Evolutionary conservation across 2,888 invertebrate species (phyloP).

Genomic region (Phragmatobia fuliginosa): DNA sequence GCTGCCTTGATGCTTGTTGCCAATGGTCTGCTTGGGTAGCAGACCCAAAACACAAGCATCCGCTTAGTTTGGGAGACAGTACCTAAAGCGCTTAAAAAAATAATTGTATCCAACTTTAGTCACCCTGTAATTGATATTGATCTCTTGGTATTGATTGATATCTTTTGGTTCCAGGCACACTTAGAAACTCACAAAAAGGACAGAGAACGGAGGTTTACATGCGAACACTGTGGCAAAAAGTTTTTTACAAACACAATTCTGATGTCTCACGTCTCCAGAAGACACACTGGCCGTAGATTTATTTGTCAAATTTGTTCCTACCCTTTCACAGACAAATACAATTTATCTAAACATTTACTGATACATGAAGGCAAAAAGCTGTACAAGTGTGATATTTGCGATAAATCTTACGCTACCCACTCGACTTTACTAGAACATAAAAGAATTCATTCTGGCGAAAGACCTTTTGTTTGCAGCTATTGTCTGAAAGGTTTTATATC

Average conservation of each 20-base stretch:
- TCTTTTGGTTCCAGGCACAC: conserved; percentile 64
- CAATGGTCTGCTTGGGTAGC: too few species aligned
- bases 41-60: too few species aligned
- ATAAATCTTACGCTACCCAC: conserved; percentile 69
- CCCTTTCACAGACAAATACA: conserved; percentile 77
- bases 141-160: too few species aligned
- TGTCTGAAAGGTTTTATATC: conserved; percentile 76
- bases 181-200: conserved; percentile 76
- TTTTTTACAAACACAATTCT: conserved; percentile 74
- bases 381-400: conserved; percentile 76
- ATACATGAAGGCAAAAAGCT: conserved; percentile 76
- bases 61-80: too few species aligned
- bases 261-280: conserved; percentile 64
- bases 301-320: conserved; percentile 76
- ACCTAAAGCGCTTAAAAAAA: too few species aligned
- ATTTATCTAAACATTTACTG: conserved; percentile 73
- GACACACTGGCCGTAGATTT: conserved; percentile 72
- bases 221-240: conserved; percentile 79
- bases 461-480: conserved; percentile 70
- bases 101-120: too few species aligned
- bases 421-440: conserved; percentile 73
- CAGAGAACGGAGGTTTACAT: conserved; percentile 70
- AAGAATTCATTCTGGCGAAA: conserved; percentile 78
- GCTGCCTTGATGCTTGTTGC: too few species aligned
- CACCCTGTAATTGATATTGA: too few species aligned